Evolutionary conservation across 2,888 invertebrate genomes (phyloP).

Genomic region (Tryphoninae sp.): DNA sequence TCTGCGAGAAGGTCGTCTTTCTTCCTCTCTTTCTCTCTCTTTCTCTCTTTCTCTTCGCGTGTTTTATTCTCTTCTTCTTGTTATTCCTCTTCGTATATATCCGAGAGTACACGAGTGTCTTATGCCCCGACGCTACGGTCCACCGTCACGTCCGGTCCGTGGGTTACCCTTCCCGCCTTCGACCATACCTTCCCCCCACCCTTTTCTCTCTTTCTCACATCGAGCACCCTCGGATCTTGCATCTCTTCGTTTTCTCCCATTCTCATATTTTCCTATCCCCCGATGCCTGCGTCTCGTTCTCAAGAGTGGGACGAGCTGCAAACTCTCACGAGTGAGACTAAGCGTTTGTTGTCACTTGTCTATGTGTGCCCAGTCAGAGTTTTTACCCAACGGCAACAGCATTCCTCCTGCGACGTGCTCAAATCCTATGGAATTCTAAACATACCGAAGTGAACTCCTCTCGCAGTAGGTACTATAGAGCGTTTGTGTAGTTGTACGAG

Average conservation of each 20-base stretch:
- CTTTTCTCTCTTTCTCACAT: neutral
- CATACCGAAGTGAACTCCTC: neutral
- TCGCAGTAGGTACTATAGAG: neutral
- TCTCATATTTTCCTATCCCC: conserved; percentile 40
- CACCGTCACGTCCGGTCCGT: conserved; percentile 51
- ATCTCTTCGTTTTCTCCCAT: conserved; percentile 20
- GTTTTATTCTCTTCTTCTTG: conserved; percentile 50
- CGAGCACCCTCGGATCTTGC: neutral
- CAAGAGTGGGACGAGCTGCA: neutral
- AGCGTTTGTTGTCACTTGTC: conserved; percentile 24
- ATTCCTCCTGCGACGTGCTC: conserved; percentile 32
- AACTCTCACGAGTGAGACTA: conserved; percentile 22
- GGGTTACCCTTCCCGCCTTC: conserved; percentile 16
- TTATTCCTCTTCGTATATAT: conserved; percentile 46
- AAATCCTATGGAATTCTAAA: conserved; percentile 42
- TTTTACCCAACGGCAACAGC: conserved; percentile 23
- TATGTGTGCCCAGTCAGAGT: conserved; percentile 19
- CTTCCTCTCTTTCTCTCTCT: conserved; percentile 29
- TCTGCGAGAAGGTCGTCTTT: conserved; percentile 44
- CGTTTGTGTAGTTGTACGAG: neutral
- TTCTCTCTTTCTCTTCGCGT: conserved; percentile 42
- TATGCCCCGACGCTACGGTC: conserved; percentile 43
- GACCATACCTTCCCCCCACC: neutral
- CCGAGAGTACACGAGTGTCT: conserved; percentile 54
- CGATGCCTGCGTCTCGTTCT: conserved; percentile 10